Percentiles rank a stretch among this genome's conserved stretches.
Conservation (phyloP, 2,113 vertebrate genomes). For the Melospiza georgiana region DNA sequence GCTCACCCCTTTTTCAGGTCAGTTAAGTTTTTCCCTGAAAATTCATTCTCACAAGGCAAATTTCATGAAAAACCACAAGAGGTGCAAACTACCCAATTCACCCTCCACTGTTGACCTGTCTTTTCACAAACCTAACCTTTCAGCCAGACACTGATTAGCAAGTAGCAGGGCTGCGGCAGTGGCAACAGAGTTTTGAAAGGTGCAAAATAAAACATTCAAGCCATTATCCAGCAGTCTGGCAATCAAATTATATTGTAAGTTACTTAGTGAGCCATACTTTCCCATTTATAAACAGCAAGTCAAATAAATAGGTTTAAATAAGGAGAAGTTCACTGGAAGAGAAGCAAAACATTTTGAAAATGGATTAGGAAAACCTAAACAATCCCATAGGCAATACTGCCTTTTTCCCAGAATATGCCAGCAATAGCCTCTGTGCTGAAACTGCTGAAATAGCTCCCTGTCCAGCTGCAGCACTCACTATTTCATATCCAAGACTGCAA, state of each 20-base stretch:
- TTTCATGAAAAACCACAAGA: neutral
- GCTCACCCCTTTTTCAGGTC: neutral
- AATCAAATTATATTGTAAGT: neutral
- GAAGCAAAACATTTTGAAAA: constrained; percentile 31
- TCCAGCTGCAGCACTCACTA: neutral
- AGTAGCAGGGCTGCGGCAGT: neutral
- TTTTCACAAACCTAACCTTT: neutral
- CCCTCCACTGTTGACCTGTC: neutral
- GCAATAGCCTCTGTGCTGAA: neutral
- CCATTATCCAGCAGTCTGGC: neutral
- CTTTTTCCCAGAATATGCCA: neutral
- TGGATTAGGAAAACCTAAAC: constrained; percentile 9
- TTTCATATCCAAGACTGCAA: neutral
- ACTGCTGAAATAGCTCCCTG: neutral
- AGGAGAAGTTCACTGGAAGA: neutral
- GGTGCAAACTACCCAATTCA: neutral
- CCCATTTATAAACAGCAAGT: neutral
- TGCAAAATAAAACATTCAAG: neutral
- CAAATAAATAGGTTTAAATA: constrained; percentile 20
- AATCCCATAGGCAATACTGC: neutral
- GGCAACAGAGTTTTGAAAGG: neutral
- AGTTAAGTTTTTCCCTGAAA: neutral
- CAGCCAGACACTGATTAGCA: neutral
- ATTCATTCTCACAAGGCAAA: neutral
- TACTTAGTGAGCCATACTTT: neutral